phyloP scores from a whole-genome alignment of 2,797 vertebrate species.

The Chromis chromis region DNA sequence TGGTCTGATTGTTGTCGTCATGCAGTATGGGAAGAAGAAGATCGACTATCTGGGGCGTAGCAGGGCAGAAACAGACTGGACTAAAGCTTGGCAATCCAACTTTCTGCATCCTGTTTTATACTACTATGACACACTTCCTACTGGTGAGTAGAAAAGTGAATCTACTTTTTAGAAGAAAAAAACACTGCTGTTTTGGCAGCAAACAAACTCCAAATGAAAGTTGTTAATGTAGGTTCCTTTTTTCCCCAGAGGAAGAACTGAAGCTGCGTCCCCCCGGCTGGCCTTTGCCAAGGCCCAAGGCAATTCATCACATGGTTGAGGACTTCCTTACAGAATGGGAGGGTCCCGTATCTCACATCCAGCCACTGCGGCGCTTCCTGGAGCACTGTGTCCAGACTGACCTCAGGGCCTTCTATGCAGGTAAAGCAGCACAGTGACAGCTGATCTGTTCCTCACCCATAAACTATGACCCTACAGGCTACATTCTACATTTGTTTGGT shows the following conservation, averaged over 20 bases:
- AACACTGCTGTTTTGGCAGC: not conserved
- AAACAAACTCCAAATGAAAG: not conserved
- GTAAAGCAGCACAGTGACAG: slow-evolving; percentile 70
- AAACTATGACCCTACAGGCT: no score
- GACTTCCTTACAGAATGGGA: slow-evolving; percentile 98
- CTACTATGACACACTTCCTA: slow-evolving; percentile 90
- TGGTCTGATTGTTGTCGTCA: slow-evolving; percentile 89
- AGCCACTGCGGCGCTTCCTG: slow-evolving; percentile 93
- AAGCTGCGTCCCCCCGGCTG: slow-evolving; percentile 86
- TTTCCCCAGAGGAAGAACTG: slow-evolving; percentile 88
- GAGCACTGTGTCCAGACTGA: slow-evolving; percentile 93
- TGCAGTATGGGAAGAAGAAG: slow-evolving; percentile 95
- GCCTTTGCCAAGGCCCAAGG: slow-evolving; percentile 90
- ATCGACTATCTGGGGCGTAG: slow-evolving; percentile 91
- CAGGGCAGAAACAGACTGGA: slow-evolving; percentile 91
- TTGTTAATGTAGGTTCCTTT: not conserved
- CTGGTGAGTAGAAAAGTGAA: slow-evolving; percentile 81
- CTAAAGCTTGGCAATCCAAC: slow-evolving; percentile 93
- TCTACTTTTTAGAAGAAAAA: not conserved
- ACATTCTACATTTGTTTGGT: no score
- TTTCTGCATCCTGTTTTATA: slow-evolving; percentile 98
- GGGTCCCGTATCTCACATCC: slow-evolving; percentile 89
- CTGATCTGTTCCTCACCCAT: not conserved
- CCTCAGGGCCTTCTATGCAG: slow-evolving; percentile 93
- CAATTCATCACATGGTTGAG: slow-evolving; percentile 94